Evolutionary conservation across 1,140 invertebrate species (phyloP).

Genomic region (Saxidomus purpurata): DNA sequence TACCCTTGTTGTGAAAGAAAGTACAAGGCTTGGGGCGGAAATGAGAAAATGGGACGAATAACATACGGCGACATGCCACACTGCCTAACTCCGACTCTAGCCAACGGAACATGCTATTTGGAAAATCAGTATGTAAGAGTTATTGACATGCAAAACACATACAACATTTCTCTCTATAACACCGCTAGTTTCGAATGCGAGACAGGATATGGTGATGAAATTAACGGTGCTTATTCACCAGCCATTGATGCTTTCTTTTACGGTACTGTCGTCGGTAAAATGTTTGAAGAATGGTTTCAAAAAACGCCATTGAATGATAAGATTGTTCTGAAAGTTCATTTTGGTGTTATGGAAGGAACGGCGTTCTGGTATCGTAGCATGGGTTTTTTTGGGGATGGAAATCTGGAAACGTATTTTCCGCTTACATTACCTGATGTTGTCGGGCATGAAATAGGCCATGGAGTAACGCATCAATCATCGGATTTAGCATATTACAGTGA

Average conservation of each 20-base stretch:
- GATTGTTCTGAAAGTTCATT: conserved; percentile 74
- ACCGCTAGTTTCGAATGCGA: conserved; percentile 56
- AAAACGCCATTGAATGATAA: conserved; percentile 53
- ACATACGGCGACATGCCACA: conserved; percentile 65
- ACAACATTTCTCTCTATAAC: conserved; percentile 12
- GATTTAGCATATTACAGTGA: conserved; percentile 70
- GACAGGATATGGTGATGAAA: conserved; percentile 63
- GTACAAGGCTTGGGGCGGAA: conserved; percentile 70
- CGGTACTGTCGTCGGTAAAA: conserved; percentile 69
- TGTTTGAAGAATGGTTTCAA: conserved; percentile 74
- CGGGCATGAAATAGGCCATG: conserved; percentile 77
- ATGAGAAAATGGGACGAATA: conserved; percentile 71
- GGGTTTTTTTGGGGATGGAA: conserved; percentile 71
- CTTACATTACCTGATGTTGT: conserved; percentile 70
- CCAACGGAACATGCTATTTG: conserved; percentile 61
- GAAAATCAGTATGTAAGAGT: conserved; percentile 75
- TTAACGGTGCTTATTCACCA: conserved; percentile 76
- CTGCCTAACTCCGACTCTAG: conserved; percentile 57
- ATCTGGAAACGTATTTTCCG: conserved; percentile 62
- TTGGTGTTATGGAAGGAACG: conserved; percentile 45
- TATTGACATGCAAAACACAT: conserved; percentile 63
- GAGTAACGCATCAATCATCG: conserved; percentile 74
- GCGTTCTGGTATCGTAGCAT: conserved; percentile 70
- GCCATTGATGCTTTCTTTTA: conserved; percentile 73
- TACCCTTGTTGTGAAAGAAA: conserved; percentile 55